Evolutionary conservation across 2,888 invertebrate genomes (phyloP), one percentile per base, ranked within the genome.

Genomic region (Julus scandinavius): DNA sequence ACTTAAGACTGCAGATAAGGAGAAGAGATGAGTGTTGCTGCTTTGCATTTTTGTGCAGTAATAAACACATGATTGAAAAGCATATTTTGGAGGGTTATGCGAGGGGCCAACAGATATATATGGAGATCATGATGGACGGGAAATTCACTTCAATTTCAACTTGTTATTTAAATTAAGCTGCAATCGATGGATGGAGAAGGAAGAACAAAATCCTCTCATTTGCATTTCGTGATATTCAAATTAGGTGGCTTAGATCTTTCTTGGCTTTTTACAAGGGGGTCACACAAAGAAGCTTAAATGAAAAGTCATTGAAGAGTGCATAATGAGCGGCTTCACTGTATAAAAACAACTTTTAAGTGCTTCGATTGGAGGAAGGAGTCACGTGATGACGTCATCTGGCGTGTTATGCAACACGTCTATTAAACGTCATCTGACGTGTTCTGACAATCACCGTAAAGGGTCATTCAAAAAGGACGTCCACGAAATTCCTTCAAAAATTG

Each of bases 1-100:
- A 63, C 17, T 6, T 63, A n/a, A 63, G 63, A 63, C 63, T 20
- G 15, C 13, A 63, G 4, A 20, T 15, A 20, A 20, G 15, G 9
- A 63, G 20, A 9, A 63, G 63, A 63, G 63, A 63, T 63, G n/a
- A 9, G 9, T 13, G 20, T n/a, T 20, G 63, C 9, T 72, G 72
- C 72, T 72, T 29, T 9, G 72, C 72, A 72, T 72, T 72, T 29
- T 72, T 7, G 72, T 72, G 72, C 29, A 6, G 20, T 72, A 29
- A 72, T 72, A 72, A 72, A 72, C 72, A 29, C n/a, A 72, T 72
- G 72, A 72, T 72, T 72, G 72, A 72, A 72, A 72, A 72, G 72
- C 72, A 72, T 72, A 13, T 9, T 9, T 72, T 72, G 29, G 29
- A 29, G 72, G 72, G 72, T 4, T 3, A n/a, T 29, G n/a, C 29